Conservation (phyloP, 2,888 invertebrate genomes). For the Cynaeus angustus region DNA sequence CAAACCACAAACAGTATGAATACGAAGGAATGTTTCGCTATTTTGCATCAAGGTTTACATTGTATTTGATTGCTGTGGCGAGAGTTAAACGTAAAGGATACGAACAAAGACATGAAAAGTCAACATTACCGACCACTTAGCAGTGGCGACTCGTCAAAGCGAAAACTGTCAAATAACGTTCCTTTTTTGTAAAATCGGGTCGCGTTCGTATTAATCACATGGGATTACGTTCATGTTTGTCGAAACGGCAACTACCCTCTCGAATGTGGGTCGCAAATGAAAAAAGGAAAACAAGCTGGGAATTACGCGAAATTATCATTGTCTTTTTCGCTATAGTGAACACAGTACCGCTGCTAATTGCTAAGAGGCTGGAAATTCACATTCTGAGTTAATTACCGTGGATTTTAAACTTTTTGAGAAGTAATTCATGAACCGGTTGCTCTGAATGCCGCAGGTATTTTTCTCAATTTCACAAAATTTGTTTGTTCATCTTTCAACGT, state of each 20-base stretch:
- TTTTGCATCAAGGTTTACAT: slow-evolving; percentile 1
- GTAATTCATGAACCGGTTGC: slow-evolving; percentile 32
- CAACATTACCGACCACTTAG: too few relatives aligned
- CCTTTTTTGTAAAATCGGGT: not conserved
- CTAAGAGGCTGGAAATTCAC: slow-evolving; percentile 35
- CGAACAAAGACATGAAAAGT: not conserved
- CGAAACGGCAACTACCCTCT: not conserved
- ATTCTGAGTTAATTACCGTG: slow-evolving; percentile 36
- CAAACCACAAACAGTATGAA: not conserved
- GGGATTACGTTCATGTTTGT: slow-evolving; percentile 10
- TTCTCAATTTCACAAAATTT: not conserved
- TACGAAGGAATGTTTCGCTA: slow-evolving; percentile 4
- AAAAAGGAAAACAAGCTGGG: slow-evolving; percentile 21
- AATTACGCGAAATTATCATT: slow-evolving; percentile 38
- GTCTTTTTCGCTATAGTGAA: slow-evolving; percentile 36
- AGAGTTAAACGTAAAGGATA: not conserved
- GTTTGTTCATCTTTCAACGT: not conserved
- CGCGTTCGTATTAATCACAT: slow-evolving; percentile 15
- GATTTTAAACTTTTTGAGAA: slow-evolving; percentile 35
- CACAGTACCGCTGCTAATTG: slow-evolving; percentile 29
- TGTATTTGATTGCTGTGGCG: not conserved
- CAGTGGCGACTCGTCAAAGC: too few relatives aligned
- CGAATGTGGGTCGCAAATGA: slow-evolving; percentile 19
- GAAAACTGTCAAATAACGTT: too few relatives aligned
- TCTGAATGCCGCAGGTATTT: slow-evolving; percentile 11